Evolutionary conservation across 2,888 invertebrate species (phyloP), one percentile per base, ranked within the genome.

Genomic region (Sarcophaga carnaria): DNA sequence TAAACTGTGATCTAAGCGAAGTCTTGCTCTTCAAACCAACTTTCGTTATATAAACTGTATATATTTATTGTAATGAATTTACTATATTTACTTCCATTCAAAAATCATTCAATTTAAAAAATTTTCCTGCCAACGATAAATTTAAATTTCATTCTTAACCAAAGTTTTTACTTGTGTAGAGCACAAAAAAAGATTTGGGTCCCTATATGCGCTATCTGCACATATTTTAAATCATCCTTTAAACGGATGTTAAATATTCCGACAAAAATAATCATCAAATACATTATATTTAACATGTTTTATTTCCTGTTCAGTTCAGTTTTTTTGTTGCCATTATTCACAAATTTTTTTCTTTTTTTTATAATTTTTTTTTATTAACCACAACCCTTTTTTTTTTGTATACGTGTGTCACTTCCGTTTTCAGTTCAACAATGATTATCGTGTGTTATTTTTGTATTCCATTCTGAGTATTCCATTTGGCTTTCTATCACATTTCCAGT

Each of bases 221-320:
- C 25, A 47, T 47, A 12, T 69, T 72, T 77, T 25, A 72, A 47
- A 59, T 74, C 60, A 70, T 25, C 17, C 20, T 11, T 37, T 59
- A 82, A 75, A 64, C 82, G 85, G 82, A 85, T 60, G 78, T 79
- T 66, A 82, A 70, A 60, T 70, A 75, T 70, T 75, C 64, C 20
- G 3, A 54, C 47, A 70, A 74, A 81, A 63, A 67, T 62, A 64
- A 76, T 83, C 72, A 74, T 74, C 49, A 77, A 77, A 83, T 78
- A 72, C 66, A 77, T 71, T 77, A 72, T 77, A 78, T 83, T 78
- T 20, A 83, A 83, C 83, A 78, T 83, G 67, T 78, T 83, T 74
- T 74, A 78, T 79, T 47, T 83, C 79, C 72, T 74, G 74, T 67
- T 17, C n/a, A 8, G 3, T 12, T 60, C 14, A 59, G 6, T 66